Evolutionary conservation across 2,888 invertebrate genomes (phyloP).

Genomic region (Pimpla rufipes): DNA sequence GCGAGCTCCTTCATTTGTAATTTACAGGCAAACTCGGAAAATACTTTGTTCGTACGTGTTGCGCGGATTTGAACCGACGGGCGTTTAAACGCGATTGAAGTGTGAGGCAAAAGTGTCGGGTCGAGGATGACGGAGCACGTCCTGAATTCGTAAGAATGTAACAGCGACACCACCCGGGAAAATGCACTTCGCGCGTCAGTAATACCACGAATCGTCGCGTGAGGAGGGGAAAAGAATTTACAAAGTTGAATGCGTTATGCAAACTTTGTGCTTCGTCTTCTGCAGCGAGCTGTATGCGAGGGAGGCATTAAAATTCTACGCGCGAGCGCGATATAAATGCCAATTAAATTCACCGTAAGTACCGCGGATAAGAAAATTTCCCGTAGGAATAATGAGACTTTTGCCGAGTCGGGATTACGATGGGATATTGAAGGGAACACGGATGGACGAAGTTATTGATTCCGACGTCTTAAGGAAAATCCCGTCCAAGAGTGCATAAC

Average conservation of each 20-base stretch:
- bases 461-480: background rate
- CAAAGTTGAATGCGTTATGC: conserved; percentile 32
- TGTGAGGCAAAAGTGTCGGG: background rate
- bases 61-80: background rate
- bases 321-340: conserved; percentile 61
- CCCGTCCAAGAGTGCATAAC: too few species aligned
- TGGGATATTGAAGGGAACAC: conserved; percentile 14
- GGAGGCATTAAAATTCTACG: conserved; percentile 57
- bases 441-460: conserved; percentile 12
- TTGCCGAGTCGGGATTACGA: conserved; percentile 2
- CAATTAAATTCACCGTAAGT: conserved; percentile 50
- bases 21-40: conserved; percentile 12
- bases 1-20: background rate
- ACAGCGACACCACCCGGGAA: background rate
- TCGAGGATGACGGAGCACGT: background rate
- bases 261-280: conserved; percentile 34
- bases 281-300: conserved; percentile 7
- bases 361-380: conserved; percentile 37
- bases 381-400: conserved; percentile 35
- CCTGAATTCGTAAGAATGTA: conserved; percentile 18
- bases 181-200: background rate
- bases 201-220: conserved; percentile 36
- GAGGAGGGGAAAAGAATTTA: conserved; percentile 18
- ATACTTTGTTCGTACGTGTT: conserved; percentile 14
- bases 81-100: conserved; percentile 14